These are phyloP conservation scores for Coecobrya sp. DNA, from an alignment of 2,888 invertebrate genomes.

Conservation along the genomic window DNA sequence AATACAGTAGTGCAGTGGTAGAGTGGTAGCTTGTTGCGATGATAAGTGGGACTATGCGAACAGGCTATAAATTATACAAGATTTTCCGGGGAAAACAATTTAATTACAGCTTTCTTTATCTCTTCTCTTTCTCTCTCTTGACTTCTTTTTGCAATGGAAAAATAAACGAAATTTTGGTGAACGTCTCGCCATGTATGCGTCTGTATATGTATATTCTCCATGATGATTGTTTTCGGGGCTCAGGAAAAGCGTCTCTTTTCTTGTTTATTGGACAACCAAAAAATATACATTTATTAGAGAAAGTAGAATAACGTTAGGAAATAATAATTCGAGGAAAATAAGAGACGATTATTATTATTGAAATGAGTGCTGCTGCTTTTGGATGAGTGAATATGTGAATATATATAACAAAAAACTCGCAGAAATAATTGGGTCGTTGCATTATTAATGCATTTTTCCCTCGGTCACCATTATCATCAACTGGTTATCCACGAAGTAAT, in stretches of 20 bases:
- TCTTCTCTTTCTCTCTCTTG: neutral
- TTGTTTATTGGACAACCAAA: no score
- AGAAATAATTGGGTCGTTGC: constrained; percentile 73
- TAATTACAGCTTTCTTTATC: constrained; percentile 79
- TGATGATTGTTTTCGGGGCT: neutral
- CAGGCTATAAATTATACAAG: constrained; percentile 77
- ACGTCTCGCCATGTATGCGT: neutral
- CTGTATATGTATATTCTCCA: no score
- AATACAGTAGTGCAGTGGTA: no score
- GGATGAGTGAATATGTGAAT: neutral
- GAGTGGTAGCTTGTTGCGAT: constrained; percentile 76
- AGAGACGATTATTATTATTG: constrained; percentile 48
- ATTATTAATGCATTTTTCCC: constrained; percentile 67
- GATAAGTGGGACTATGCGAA: constrained; percentile 73
- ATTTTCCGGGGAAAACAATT: constrained; percentile 77
- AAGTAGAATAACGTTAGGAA: neutral
- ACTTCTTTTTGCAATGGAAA: neutral
- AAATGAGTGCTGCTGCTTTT: constrained; percentile 26
- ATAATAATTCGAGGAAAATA: neutral
- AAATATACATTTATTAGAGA: no score
- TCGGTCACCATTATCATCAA: constrained; percentile 39
- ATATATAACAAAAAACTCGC: constrained; percentile 7
- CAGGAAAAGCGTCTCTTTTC: neutral
- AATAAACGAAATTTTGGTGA: neutral
- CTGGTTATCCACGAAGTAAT: neutral